These are phyloP conservation scores for Mirza zaza DNA, from an alignment of 2,113 vertebrate genomes.

Conservation along the genomic window DNA sequence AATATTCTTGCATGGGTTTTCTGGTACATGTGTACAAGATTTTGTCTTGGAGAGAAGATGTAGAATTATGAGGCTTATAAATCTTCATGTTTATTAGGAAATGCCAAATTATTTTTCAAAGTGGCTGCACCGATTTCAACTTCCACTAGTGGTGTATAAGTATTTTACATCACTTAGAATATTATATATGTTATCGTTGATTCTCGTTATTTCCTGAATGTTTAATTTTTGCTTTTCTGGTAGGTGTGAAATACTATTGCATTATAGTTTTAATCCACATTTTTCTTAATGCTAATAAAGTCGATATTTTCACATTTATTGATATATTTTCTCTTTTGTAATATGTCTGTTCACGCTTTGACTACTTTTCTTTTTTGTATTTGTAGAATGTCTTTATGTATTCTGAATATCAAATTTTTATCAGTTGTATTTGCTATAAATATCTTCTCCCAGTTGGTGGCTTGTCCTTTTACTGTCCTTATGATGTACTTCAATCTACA, in stretches of 20 bases:
- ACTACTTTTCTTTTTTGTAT: background rate
- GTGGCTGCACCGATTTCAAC: background rate
- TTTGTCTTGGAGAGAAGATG: background rate
- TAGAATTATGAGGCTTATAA: background rate
- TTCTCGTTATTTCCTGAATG: background rate
- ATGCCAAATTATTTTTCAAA: constrained; percentile 23
- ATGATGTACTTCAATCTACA: background rate
- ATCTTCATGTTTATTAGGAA: constrained; percentile 11
- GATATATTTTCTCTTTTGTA: background rate
- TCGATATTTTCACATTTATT: background rate
- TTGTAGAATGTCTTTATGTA: background rate
- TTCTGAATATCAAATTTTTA: background rate
- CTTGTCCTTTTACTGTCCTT: background rate
- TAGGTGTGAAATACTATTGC: background rate
- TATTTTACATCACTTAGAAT: background rate
- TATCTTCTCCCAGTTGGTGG: background rate
- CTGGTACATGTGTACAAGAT: background rate
- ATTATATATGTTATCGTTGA: background rate
- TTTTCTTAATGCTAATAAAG: background rate
- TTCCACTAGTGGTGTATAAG: background rate
- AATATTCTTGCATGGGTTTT: background rate
- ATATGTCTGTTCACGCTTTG: background rate
- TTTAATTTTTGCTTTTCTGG: background rate
- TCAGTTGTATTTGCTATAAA: background rate
- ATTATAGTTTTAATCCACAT: background rate